Conservation (phyloP, 2,113 vertebrate genomes). For the Crotalus helleri region DNA sequence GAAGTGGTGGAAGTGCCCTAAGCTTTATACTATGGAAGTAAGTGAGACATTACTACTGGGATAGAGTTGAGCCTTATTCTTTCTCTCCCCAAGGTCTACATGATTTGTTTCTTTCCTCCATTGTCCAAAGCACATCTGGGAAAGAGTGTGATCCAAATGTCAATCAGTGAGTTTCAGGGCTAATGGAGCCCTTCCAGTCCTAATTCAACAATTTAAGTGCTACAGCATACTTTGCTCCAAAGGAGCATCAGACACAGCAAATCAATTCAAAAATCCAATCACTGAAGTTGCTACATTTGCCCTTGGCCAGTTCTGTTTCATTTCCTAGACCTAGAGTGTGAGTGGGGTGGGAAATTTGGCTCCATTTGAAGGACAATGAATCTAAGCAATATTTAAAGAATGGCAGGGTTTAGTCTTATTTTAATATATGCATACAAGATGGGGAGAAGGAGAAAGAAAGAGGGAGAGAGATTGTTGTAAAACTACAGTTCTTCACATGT, state of each 20-base stretch:
- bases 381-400: not conserved
- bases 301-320: not conserved
- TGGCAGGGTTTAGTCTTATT: not conserved
- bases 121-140: not conserved
- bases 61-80: not conserved
- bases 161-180: not conserved
- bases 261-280: not conserved
- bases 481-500: not conserved
- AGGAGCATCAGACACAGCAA: not conserved
- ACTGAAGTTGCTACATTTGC: not conserved
- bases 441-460: not conserved
- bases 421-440: not conserved
- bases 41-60: not conserved
- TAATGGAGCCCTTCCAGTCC: not conserved
- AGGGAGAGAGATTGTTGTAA: not conserved
- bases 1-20: not conserved
- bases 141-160: not conserved
- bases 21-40: not conserved
- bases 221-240: not conserved
- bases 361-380: not conserved
- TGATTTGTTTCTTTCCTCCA: not conserved
- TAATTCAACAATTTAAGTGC: not conserved
- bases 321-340: not conserved
- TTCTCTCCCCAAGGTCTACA: not conserved
- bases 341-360: not conserved